phyloP scores from a whole-genome alignment of 2,888 invertebrate species.

The Lochmaea crataegi region DNA sequence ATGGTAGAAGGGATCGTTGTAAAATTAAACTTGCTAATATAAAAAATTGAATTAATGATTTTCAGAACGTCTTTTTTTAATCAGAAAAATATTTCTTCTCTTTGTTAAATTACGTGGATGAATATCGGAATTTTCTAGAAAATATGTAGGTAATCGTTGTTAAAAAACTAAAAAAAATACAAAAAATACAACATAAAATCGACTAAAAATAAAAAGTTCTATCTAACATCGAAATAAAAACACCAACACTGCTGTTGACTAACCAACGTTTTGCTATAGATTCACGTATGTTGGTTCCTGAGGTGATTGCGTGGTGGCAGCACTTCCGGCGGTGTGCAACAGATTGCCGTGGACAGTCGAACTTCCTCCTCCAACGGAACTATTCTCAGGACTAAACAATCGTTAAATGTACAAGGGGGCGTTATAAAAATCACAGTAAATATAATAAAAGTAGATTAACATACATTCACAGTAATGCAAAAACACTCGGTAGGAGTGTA shows the following conservation, averaged over 20 bases:
- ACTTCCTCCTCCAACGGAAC: constrained; percentile 61
- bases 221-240: constrained; percentile 51
- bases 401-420: constrained; percentile 65
- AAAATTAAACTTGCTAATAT: too few species aligned
- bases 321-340: constrained; percentile 69
- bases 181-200: constrained; percentile 32
- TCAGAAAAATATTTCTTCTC: too few species aligned
- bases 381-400: constrained; percentile 67
- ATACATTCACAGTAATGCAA: constrained; percentile 43
- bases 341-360: constrained; percentile 63
- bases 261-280: constrained; percentile 77
- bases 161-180: constrained; percentile 21
- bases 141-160: constrained; percentile 1
- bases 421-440: constrained; percentile 44
- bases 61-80: too few species aligned
- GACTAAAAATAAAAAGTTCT: constrained; percentile 42
- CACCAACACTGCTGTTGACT: constrained; percentile 66
- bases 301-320: constrained; percentile 73
- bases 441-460: constrained; percentile 34
- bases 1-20: too few species aligned
- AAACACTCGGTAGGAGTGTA: constrained; percentile 26
- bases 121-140: background rate
- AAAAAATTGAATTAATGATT: too few species aligned
- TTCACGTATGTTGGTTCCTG: constrained; percentile 95
- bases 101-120: background rate